phyloP scores from a whole-genome alignment of 2,888 invertebrate genomes.

The Rhingia campestris region DNA sequence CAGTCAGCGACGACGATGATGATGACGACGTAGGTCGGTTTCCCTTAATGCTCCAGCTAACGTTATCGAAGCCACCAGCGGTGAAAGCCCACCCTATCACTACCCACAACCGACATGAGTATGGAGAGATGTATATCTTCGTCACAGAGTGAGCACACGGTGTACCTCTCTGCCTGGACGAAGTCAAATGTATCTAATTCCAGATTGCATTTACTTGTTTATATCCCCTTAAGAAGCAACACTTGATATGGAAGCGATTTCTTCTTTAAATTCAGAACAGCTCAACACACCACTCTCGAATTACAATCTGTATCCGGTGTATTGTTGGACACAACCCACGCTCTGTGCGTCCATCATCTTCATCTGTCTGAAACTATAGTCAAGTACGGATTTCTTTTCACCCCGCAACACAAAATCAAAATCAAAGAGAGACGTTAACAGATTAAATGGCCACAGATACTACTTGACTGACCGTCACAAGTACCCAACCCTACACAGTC shows the following conservation, averaged over 20 bases:
- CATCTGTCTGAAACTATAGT: conserved; percentile 22
- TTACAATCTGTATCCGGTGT: conserved; percentile 37
- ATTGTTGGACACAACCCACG: not conserved
- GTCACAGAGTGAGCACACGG: not conserved
- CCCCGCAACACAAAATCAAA: conserved; percentile 33
- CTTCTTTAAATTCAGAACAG: conserved; percentile 33
- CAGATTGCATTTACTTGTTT: conserved; percentile 51
- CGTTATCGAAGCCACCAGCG: not conserved
- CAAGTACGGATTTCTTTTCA: conserved; percentile 35
- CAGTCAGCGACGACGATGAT: not conserved
- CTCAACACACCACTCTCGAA: conserved; percentile 27
- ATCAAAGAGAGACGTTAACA: conserved; percentile 16
- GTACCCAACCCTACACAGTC: conserved; percentile 31
- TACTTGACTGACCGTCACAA: conserved; percentile 20
- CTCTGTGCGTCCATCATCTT: not conserved
- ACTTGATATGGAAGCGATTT: conserved; percentile 14
- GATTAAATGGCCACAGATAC: conserved; percentile 31
- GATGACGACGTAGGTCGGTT: not conserved
- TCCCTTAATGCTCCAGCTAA: not conserved
- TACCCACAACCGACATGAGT: conserved; percentile 29
- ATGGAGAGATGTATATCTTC: conserved; percentile 37
- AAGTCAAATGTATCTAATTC: conserved; percentile 48
- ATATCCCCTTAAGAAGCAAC: conserved; percentile 6
- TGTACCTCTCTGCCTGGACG: not conserved
- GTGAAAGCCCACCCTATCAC: conserved; percentile 13